phyloP scores from a whole-genome alignment of 2,888 invertebrate species.

The Zhengitettix transpicula region DNA sequence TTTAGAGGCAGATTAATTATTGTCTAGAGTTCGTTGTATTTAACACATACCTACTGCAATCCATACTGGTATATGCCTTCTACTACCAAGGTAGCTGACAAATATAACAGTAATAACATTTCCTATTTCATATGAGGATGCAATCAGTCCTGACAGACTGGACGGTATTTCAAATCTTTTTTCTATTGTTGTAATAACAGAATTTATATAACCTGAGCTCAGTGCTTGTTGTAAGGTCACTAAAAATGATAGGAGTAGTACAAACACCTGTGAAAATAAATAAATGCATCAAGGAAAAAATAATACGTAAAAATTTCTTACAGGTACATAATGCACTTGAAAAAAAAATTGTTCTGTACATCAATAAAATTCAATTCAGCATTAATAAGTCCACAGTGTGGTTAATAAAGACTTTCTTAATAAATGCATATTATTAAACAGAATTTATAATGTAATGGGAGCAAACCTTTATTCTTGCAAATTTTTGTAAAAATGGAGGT shows the following conservation, averaged over 20 bases:
- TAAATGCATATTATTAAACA: background rate
- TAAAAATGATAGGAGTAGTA: conserved; percentile 72
- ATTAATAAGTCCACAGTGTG: no score
- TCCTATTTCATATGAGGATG: conserved; percentile 89
- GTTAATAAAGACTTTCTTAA: no score
- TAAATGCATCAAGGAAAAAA: no score
- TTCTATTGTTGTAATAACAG: conserved; percentile 93
- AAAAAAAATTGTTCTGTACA: no score
- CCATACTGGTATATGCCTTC: conserved; percentile 86
- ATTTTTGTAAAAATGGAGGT: conserved; percentile 68
- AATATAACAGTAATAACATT: conserved; percentile 91
- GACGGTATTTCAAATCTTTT: conserved; percentile 85
- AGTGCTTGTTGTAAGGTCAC: conserved; percentile 81
- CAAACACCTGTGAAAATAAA: conserved; percentile 59
- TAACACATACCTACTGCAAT: conserved; percentile 63
- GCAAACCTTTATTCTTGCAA: conserved; percentile 73
- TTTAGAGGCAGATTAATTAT: no score
- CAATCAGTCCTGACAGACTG: conserved; percentile 80
- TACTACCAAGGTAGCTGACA: conserved; percentile 85
- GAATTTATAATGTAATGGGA: background rate
- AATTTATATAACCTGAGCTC: conserved; percentile 83
- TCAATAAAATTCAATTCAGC: no score
- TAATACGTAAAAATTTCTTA: no score
- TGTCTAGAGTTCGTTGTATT: no score
- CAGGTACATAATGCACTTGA: no score